A percentile compares a stretch with the other conserved stretches of the same genome.
Evolutionary conservation across 2,797 vertebrate species (phyloP).

Genomic region (Hybognathus amarus): DNA sequence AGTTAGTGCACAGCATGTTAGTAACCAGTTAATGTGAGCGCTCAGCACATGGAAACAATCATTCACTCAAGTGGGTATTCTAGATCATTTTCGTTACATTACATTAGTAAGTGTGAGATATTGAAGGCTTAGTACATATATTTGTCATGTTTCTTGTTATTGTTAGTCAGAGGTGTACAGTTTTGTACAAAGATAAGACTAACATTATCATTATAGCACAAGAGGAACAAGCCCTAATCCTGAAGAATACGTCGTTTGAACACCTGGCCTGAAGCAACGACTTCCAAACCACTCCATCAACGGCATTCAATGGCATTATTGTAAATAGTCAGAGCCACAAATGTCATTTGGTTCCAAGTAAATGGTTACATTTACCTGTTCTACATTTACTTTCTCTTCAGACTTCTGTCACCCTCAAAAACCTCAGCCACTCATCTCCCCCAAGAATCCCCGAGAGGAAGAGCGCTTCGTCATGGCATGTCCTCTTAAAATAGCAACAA

Average conservation of each 20-base stretch:
- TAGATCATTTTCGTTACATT: background rate
- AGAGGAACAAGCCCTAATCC: background rate
- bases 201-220: background rate
- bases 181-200: background rate
- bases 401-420: constrained; percentile 27
- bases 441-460: constrained; percentile 51
- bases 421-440: constrained; percentile 13
- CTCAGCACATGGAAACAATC: background rate
- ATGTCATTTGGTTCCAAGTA: constrained; percentile 46
- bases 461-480: constrained; percentile 50
- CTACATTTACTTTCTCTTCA: constrained; percentile 25
- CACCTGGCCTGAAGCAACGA: constrained; percentile 2
- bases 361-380: background rate
- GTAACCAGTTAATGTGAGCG: constrained; percentile 44
- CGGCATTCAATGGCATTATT: background rate
- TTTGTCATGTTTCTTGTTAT: background rate
- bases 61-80: background rate
- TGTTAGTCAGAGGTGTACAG: constrained; percentile 12
- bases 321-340: constrained; percentile 5
- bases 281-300: background rate
- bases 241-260: background rate
- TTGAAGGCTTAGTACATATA: background rate
- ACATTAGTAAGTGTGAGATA: background rate
- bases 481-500: constrained; percentile 40
- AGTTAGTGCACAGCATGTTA: constrained; percentile 48